phyloP scores from a whole-genome alignment of 2,113 vertebrate genomes.

The Aplodontia rufa region DNA sequence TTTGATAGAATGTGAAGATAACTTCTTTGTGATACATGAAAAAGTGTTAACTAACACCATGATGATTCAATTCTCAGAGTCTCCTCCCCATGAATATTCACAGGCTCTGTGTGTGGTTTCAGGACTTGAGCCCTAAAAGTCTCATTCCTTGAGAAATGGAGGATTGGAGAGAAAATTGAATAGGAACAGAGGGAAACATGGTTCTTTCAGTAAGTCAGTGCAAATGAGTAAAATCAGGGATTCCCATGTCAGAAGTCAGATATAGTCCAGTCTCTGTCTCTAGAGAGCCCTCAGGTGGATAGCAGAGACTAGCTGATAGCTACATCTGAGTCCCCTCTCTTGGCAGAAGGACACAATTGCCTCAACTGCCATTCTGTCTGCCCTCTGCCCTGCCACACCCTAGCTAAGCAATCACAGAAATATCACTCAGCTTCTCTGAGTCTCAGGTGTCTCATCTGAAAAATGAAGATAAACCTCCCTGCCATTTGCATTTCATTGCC shows the following conservation, averaged over 20 bases:
- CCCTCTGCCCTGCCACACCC: not conserved
- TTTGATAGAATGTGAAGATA: not conserved
- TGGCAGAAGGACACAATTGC: not conserved
- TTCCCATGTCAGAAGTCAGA: fast-evolving
- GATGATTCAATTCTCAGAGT: not conserved
- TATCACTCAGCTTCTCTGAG: fast-evolving
- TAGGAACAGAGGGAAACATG: not conserved
- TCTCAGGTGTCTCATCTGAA: not conserved
- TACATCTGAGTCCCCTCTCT: not conserved
- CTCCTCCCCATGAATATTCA: not conserved
- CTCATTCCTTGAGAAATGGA: not conserved
- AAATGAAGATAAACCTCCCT: not conserved
- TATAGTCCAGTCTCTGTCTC: not conserved
- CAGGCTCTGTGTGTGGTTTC: not conserved
- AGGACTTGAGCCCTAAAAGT: not conserved
- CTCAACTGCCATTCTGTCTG: not conserved
- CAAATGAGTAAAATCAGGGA: not conserved
- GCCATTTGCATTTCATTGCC: too few relatives aligned
- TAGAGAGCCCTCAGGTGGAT: not conserved
- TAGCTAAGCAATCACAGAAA: not conserved
- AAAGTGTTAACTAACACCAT: not conserved
- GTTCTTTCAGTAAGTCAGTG: not conserved
- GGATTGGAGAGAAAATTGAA: not conserved
- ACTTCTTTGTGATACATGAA: not conserved
- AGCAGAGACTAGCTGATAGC: not conserved